Base-by-base conservation (phyloP, 2,113 vertebrate genomes). In the Crotalus horridus region DNA sequence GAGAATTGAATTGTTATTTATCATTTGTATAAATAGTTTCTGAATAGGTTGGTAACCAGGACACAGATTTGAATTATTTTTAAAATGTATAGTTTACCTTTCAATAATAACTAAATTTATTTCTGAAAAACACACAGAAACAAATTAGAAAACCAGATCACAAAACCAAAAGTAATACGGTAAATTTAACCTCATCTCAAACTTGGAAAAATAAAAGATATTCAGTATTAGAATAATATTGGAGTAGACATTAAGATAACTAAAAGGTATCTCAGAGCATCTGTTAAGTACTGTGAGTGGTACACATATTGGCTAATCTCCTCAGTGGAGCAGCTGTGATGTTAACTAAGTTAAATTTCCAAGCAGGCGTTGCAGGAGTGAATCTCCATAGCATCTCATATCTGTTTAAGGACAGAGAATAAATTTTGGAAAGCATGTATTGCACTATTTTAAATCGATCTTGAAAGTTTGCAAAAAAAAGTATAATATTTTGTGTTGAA, bases 391-490 rank as follows among this genome's bases (percentile, higher is more conserved):
- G 13, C 20, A 54, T 33, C 53, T 88, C 8, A n/a, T 89, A 85
- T 81, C 61, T 56, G 20, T 90, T 94, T 85, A 1, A 43, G 69
- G 39, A 69, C 58, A 17, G 12, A 87, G 88, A 39, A 11, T 74
- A 0, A 43, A 87, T 12, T n/a, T 54, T 85, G 69, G 6, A 91
- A 39, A 29, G 87, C 51, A 74, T 92, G 0, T 46, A 87, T 26
- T 33, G 91, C 93, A 85, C 88, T 56, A 3, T 3, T 0, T 91
- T 53, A 92, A 92, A 54, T 87, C 85, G n/a, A 89, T 56, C 0
- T 0, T 85, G 94, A 94, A 93, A 89, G 39, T 39, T 17, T 94
- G 91, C 92, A 53, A 0, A 1, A 24, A 39, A 17, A 95, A 91
- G 88, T 81, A 90, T 59, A 8, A 46, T 89, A 33, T 64, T 90